Evolutionary conservation across 2,113 vertebrate genomes (phyloP).

Genomic region (Vimba vimba): DNA sequence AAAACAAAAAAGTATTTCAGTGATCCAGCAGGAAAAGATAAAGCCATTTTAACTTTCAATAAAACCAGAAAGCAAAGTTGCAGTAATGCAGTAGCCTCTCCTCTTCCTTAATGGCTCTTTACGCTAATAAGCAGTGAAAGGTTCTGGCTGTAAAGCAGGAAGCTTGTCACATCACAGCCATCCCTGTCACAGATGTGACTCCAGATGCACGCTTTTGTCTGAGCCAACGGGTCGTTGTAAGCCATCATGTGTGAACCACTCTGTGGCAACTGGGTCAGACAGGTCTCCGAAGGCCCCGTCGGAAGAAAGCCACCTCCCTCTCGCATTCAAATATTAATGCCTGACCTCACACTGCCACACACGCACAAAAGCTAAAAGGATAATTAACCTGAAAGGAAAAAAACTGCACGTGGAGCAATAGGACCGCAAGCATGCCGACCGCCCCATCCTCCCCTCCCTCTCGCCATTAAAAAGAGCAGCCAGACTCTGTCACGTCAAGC

Average conservation of each 20-base stretch:
- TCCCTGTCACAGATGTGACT: constrained; percentile 16
- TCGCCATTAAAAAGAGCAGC: constrained; percentile 42
- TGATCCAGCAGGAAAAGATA: neutral
- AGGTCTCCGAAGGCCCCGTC: constrained; percentile 35
- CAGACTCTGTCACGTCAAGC: constrained; percentile 29
- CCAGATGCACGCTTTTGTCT: neutral
- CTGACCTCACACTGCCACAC: neutral
- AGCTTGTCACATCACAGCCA: constrained; percentile 20
- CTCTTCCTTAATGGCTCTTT: neutral
- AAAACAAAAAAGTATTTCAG: neutral
- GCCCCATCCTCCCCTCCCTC: neutral
- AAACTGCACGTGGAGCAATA: neutral
- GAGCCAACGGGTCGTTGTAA: neutral
- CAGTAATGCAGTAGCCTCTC: neutral
- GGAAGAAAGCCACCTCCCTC: constrained; percentile 29
- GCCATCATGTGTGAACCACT: constrained; percentile 19
- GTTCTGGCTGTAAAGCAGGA: constrained; percentile 14
- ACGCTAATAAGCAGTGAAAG: constrained; percentile 17
- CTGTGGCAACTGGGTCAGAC: constrained; percentile 51
- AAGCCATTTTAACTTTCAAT: neutral
- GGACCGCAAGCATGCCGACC: neutral
- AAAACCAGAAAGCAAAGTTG: neutral
- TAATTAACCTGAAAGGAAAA: constrained; percentile 35
- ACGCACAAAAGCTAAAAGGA: constrained; percentile 25
- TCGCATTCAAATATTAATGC: constrained; percentile 38